Evolutionary conservation across 2,888 invertebrate species (phyloP).

Genomic region (Microctonus aethiopoides): DNA sequence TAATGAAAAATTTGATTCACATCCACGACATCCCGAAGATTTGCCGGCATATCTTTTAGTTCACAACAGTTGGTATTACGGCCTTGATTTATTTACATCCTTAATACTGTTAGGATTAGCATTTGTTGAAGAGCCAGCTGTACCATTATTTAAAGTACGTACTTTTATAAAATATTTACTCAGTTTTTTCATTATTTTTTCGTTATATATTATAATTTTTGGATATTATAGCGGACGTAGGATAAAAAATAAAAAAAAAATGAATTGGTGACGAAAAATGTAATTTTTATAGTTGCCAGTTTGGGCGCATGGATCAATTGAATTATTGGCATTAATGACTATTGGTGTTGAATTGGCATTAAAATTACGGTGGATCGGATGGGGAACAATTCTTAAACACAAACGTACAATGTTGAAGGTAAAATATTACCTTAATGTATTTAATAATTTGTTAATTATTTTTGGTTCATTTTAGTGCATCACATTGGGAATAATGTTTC

Average conservation of each 20-base stretch:
- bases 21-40: constrained; percentile 84
- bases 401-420: constrained; percentile 89
- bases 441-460: constrained; percentile 1
- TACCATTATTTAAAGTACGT: constrained; percentile 75
- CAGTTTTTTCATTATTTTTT: not conserved
- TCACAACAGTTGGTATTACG: constrained; percentile 89
- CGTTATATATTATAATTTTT: not conserved
- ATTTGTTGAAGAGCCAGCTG: constrained; percentile 84
- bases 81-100: constrained; percentile 82
- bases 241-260: not conserved
- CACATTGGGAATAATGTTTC: constrained; percentile 82
- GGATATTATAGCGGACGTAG: not conserved
- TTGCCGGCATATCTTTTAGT: constrained; percentile 88
- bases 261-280: constrained; percentile 5
- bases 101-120: constrained; percentile 80
- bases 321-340: constrained; percentile 79
- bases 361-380: constrained; percentile 88
- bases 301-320: constrained; percentile 84
- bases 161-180: not conserved
- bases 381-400: constrained; percentile 84
- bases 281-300: constrained; percentile 73
- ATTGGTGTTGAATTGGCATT: constrained; percentile 83
- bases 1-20: constrained; percentile 91
- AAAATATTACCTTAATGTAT: constrained; percentile 36
- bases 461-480: constrained; percentile 74